phyloP scores from a whole-genome alignment of 2,888 invertebrate genomes.

The Leptura quadrifasciata region DNA sequence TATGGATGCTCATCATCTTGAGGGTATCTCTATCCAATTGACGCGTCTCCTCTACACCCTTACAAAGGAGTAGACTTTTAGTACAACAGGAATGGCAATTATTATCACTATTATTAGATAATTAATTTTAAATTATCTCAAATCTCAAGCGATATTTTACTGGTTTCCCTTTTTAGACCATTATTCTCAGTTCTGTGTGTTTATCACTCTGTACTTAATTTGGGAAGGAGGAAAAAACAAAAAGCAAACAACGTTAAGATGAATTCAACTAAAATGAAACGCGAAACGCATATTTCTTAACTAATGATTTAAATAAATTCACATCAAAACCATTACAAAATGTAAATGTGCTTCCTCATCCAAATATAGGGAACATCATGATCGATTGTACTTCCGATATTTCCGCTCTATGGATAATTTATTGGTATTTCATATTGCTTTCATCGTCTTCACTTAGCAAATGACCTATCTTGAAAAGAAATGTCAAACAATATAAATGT shows the following conservation, averaged over 20 bases:
- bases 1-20: too few species aligned
- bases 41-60: too few species aligned
- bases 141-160: too few species aligned
- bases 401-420: constrained; percentile 3
- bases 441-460: neutral
- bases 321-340: neutral
- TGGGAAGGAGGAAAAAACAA: too few species aligned
- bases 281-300: neutral
- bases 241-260: neutral
- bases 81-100: too few species aligned
- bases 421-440: constrained; percentile 6
- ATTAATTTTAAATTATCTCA: too few species aligned
- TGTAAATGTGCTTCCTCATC: neutral
- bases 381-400: constrained; percentile 14
- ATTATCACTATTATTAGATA: too few species aligned
- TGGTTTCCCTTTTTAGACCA: too few species aligned
- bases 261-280: neutral
- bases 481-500: neutral
- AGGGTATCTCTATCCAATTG: too few species aligned
- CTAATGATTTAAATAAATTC: neutral
- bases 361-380: constrained; percentile 5
- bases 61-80: too few species aligned
- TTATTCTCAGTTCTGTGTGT: too few species aligned
- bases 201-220: too few species aligned
- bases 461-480: neutral